phyloP scores from a whole-genome alignment of 2,888 invertebrate genomes.

The Caenorhabditis imperialis region DNA sequence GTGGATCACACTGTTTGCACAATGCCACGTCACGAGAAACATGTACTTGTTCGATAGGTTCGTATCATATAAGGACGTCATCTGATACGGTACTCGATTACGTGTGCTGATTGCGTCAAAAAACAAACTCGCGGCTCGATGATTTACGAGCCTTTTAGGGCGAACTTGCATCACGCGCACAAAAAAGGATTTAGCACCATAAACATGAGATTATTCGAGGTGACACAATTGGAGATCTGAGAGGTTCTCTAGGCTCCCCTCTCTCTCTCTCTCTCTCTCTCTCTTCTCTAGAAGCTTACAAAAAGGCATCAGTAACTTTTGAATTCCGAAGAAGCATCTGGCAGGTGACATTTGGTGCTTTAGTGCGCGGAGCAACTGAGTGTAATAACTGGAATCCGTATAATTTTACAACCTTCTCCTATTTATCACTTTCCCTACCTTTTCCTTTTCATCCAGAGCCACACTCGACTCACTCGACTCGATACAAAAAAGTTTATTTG shows the following conservation, averaged over 20 bases:
- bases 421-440: conserved; percentile 29
- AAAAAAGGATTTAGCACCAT: too few species aligned
- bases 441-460: not conserved
- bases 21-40: too few species aligned
- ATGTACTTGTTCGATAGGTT: not conserved
- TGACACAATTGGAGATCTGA: not conserved
- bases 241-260: not conserved
- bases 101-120: conserved; percentile 26
- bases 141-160: conserved; percentile 32
- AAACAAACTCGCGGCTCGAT: conserved; percentile 31
- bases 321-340: conserved; percentile 20
- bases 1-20: not conserved
- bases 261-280: too few species aligned
- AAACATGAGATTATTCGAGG: too few species aligned
- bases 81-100: conserved; percentile 2
- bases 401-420: conserved; percentile 32
- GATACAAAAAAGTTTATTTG: conserved; percentile 34
- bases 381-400: conserved; percentile 31
- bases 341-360: conserved; percentile 33
- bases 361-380: conserved; percentile 1
- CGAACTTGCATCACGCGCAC: not conserved
- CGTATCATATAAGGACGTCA: not conserved
- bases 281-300: too few species aligned
- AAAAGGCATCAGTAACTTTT: too few species aligned
- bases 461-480: not conserved